These are phyloP conservation scores for Nasonia longicornis DNA, from an alignment of 1,140 invertebrate species.

Conservation along the genomic window DNA sequence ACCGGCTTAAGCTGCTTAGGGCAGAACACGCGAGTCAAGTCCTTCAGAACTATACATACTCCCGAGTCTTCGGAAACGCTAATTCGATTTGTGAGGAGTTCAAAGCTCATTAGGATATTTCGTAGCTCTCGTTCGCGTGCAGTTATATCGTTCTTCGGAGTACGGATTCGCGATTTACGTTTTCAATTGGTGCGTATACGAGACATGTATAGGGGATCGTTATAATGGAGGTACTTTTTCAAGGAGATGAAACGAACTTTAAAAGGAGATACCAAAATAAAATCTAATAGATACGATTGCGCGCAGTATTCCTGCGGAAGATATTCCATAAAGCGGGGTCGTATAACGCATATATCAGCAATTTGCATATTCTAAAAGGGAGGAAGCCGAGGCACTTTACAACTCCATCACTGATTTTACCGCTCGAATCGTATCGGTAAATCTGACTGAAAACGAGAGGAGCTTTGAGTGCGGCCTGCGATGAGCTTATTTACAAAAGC, in stretches of 20 bases:
- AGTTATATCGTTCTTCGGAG: background rate
- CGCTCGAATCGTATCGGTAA: background rate
- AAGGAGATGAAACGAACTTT: too few relatives aligned
- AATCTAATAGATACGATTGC: too few relatives aligned
- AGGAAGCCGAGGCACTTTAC: background rate
- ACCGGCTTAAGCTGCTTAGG: background rate
- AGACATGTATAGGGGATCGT: too few relatives aligned
- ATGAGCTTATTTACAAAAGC: background rate
- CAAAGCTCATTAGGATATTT: conserved; percentile 9
- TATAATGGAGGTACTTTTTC: too few relatives aligned
- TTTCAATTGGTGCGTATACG: background rate
- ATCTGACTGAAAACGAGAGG: background rate
- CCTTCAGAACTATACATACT: background rate
- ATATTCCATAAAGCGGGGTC: too few relatives aligned
- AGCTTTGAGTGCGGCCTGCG: background rate
- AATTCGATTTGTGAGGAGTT: conserved; percentile 23
- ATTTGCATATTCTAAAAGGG: background rate
- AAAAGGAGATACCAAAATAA: too few relatives aligned
- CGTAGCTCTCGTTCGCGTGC: background rate
- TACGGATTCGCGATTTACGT: background rate
- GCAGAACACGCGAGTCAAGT: background rate
- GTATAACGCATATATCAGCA: background rate
- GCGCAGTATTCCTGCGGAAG: too few relatives aligned
- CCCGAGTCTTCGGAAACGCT: background rate
- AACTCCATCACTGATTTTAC: background rate